These are phyloP conservation scores for Arnoldichthys spilopterus DNA, from an alignment of 2,797 vertebrate species.

Conservation along the genomic window DNA sequence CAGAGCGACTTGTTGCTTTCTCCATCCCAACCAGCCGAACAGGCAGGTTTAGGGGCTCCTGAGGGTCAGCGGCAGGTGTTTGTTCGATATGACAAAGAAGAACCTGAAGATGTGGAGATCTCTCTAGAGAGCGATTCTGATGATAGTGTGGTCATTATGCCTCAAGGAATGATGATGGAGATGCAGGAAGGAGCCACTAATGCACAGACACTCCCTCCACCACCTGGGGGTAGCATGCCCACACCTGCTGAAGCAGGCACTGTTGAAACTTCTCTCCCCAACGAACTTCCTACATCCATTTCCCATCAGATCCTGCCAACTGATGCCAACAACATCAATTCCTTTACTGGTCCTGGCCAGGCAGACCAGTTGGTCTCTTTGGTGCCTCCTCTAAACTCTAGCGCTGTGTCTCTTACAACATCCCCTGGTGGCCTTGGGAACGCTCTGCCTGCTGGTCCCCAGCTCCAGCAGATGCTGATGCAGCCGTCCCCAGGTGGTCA, in stretches of 20 bases:
- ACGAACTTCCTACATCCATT: slow-evolving; percentile 66
- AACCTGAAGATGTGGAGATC: slow-evolving; percentile 88
- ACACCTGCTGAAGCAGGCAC: slow-evolving; percentile 56
- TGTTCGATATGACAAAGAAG: slow-evolving; percentile 90
- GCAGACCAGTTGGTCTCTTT: slow-evolving; percentile 78
- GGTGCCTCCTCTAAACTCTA: slow-evolving; percentile 70
- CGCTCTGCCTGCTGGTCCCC: slow-evolving; percentile 64
- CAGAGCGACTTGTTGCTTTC: slow-evolving; percentile 75
- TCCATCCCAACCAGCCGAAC: slow-evolving; percentile 69
- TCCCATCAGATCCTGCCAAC: slow-evolving; percentile 55
- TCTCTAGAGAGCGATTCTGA: slow-evolving; percentile 91
- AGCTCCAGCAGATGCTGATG: slow-evolving; percentile 81
- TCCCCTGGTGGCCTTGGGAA: slow-evolving; percentile 61
- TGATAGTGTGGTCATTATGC: slow-evolving; percentile 92
- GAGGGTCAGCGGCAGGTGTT: slow-evolving; percentile 85
- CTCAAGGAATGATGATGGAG: slow-evolving; percentile 78
- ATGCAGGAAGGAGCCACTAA: slow-evolving; percentile 64
- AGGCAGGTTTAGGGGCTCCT: slow-evolving; percentile 63
- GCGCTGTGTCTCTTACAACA: slow-evolving; percentile 58
- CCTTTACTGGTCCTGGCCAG: slow-evolving; percentile 69
- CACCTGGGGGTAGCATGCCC: slow-evolving; percentile 47
- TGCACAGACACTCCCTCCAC: slow-evolving; percentile 57
- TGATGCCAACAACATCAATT: slow-evolving; percentile 66
- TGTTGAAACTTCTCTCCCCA: slow-evolving; percentile 64
- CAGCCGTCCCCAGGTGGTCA: slow-evolving; percentile 65